Evolutionary conservation across 2,888 invertebrate species (phyloP).

Genomic region (Loripinus fragilis): DNA sequence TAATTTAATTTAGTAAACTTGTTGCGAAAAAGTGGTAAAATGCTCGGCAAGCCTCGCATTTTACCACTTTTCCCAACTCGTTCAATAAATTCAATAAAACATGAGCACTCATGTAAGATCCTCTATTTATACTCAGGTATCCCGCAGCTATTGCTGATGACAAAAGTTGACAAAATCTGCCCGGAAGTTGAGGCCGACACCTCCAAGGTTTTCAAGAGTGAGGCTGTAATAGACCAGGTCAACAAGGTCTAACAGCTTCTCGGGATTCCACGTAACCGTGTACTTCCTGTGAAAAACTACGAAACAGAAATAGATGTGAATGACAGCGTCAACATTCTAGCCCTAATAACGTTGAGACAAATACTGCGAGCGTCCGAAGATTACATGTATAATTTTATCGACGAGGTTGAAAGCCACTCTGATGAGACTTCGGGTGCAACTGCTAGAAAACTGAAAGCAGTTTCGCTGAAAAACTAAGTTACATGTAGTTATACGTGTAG

Average conservation of each 20-base stretch:
- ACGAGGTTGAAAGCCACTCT: conserved; percentile 10
- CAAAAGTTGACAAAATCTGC: conserved; percentile 65
- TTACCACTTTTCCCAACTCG: no score
- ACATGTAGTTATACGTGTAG: no score
- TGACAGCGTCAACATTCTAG: conserved; percentile 47
- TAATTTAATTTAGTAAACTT: no score
- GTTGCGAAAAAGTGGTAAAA: no score
- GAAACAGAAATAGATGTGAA: conserved; percentile 55
- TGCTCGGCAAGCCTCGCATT: no score
- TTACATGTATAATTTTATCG: conserved; percentile 50
- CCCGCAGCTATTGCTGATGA: conserved; percentile 63
- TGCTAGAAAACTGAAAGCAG: no score
- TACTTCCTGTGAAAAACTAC: conserved; percentile 63
- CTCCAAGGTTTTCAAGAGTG: conserved; percentile 44
- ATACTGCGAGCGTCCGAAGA: conserved; percentile 59
- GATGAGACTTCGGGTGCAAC: neutral
- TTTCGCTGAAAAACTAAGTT: no score
- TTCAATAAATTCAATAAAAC: no score
- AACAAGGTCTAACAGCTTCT: conserved; percentile 53
- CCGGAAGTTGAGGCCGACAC: conserved; percentile 48
- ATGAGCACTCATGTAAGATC: no score
- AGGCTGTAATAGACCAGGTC: conserved; percentile 44
- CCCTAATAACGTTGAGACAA: conserved; percentile 46
- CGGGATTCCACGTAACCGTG: conserved; percentile 55
- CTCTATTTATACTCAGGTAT: no score